phyloP scores from a whole-genome alignment of 2,113 vertebrate genomes.

The Ardeotis arabs region DNA sequence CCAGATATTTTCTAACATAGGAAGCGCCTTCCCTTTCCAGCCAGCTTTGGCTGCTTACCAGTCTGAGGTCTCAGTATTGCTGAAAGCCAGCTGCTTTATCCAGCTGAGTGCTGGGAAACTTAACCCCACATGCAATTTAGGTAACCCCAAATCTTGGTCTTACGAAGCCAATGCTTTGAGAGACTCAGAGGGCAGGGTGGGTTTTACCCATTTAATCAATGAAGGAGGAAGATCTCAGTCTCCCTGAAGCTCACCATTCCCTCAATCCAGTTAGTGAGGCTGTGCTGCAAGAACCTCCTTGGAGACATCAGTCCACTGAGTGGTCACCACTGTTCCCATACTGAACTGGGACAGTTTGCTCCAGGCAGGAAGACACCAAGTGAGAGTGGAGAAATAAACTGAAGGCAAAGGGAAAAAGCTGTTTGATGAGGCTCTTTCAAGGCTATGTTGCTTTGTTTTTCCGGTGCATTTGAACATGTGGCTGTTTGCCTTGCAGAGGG shows the following conservation, averaged over 20 bases:
- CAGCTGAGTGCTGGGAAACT: background rate
- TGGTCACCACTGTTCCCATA: background rate
- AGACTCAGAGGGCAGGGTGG: background rate
- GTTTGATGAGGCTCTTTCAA: background rate
- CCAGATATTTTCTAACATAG: background rate
- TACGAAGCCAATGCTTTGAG: background rate
- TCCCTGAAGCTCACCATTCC: background rate
- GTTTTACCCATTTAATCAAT: background rate
- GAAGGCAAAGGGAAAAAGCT: background rate
- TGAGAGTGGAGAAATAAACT: background rate
- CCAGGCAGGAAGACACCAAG: background rate
- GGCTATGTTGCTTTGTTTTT: background rate
- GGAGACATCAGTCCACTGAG: background rate
- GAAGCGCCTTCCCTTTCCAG: background rate
- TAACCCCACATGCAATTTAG: background rate
- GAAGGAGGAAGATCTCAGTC: background rate
- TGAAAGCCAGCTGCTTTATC: background rate
- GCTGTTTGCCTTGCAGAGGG: conserved; percentile 87
- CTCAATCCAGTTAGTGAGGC: background rate
- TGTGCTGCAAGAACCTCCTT: background rate
- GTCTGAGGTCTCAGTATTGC: background rate
- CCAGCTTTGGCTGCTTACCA: background rate
- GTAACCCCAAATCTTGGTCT: background rate
- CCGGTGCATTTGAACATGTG: background rate
- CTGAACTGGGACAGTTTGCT: background rate